phyloP scores from a whole-genome alignment of 2,797 vertebrate genomes.

The Pseudochaenichthys georgianus region DNA sequence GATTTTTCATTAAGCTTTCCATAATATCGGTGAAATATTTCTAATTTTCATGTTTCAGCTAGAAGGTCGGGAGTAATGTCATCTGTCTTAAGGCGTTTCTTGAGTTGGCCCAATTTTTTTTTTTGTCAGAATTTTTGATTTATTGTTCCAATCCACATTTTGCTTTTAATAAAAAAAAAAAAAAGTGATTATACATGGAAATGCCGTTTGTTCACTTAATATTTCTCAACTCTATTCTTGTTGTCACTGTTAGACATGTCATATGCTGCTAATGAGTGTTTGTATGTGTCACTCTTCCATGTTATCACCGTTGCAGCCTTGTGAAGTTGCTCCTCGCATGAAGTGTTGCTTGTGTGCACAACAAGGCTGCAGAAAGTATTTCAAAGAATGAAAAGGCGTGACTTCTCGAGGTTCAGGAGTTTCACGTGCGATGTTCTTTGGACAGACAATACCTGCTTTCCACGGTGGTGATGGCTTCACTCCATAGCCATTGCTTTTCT shows the following conservation, averaged over 20 bases:
- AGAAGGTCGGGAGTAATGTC: neutral
- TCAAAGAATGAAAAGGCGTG: slow-evolving; percentile 83
- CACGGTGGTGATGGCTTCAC: slow-evolving; percentile 74
- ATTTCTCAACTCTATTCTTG: neutral
- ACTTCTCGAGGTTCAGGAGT: slow-evolving; percentile 73
- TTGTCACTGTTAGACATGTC: neutral
- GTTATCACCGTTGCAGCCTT: slow-evolving; percentile 55
- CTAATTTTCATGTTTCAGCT: neutral
- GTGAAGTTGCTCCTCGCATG: slow-evolving; percentile 61
- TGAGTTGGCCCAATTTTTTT: neutral
- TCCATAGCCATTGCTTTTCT: slow-evolving; percentile 73
- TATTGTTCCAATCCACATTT: neutral
- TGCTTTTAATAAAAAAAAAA: slow-evolving; percentile 57
- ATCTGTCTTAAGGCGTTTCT: neutral
- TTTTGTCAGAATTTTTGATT: neutral
- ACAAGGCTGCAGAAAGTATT: slow-evolving; percentile 78
- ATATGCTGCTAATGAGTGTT: too few species aligned
- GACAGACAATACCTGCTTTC: slow-evolving; percentile 78
- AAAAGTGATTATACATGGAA: neutral
- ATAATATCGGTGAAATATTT: neutral
- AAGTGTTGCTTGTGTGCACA: slow-evolving; percentile 66
- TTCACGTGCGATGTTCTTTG: slow-evolving; percentile 86
- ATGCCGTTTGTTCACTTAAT: neutral
- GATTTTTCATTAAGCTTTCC: neutral
- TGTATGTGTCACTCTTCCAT: neutral